These are phyloP conservation scores for Ptilonorhynchus violaceus DNA, from an alignment of 2,113 vertebrate genomes.

Conservation along the genomic window DNA sequence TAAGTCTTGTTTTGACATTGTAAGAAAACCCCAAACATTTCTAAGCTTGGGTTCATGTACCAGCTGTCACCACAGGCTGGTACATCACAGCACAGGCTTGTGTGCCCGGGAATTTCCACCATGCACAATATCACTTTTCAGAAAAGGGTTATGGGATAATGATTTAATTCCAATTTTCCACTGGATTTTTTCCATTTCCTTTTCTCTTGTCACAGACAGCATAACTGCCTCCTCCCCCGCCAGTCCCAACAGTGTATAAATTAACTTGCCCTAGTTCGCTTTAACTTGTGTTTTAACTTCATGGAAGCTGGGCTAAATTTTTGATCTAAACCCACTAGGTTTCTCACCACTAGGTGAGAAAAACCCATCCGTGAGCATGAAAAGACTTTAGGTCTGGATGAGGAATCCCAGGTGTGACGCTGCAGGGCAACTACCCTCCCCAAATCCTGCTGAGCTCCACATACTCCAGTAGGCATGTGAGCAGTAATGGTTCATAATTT, in stretches of 20 bases:
- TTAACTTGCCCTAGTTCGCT: neutral
- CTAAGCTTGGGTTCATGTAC: neutral
- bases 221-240: neutral
- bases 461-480: neutral
- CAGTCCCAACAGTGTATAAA: rapidly evolving
- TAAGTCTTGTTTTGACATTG: neutral
- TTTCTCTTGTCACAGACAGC: neutral
- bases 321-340: neutral
- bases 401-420: neutral
- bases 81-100: neutral
- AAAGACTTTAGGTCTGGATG: neutral
- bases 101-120: neutral
- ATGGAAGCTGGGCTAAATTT: neutral
- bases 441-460: neutral
- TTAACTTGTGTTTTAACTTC: neutral
- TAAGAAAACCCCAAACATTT: neutral
- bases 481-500: rapidly evolving
- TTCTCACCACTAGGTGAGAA: neutral
- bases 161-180: neutral
- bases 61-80: neutral
- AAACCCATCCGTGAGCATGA: rapidly evolving
- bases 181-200: neutral
- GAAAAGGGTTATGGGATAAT: rapidly evolving
- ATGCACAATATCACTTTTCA: neutral
- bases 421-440: neutral